Conservation (phyloP, 2,113 vertebrate species). For the Condylura cristata region DNA sequence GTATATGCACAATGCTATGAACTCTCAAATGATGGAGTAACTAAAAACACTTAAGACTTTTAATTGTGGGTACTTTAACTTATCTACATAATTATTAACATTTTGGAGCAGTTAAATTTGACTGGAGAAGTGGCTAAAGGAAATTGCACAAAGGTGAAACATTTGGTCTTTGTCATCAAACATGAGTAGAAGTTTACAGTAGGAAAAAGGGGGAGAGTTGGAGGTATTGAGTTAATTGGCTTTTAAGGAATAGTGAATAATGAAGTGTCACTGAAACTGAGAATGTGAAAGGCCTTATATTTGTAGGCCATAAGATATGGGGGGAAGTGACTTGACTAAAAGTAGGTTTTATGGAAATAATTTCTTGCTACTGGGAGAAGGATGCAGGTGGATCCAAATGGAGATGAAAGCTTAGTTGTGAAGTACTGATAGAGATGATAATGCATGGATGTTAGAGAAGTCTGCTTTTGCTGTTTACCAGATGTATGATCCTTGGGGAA, state of each 20-base stretch:
- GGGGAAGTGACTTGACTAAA: background rate
- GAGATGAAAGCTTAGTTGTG: background rate
- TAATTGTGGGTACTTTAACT: conserved; percentile 47
- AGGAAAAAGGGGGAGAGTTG: conserved; percentile 15
- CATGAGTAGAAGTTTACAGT: conserved; percentile 38
- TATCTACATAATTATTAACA: background rate
- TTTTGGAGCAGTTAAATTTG: conserved; percentile 52
- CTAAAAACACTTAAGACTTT: conserved; percentile 46
- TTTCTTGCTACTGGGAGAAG: background rate
- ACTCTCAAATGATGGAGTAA: background rate
- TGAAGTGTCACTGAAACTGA: background rate
- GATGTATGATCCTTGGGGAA: conserved; percentile 8
- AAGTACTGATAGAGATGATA: conserved; percentile 37
- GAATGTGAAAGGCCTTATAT: conserved; percentile 3
- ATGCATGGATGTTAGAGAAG: conserved; percentile 39
- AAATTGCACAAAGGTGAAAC: background rate
- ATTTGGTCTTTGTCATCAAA: conserved; percentile 46
- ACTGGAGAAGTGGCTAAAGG: conserved; percentile 21
- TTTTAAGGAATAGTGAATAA: conserved; percentile 28
- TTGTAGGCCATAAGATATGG: background rate
- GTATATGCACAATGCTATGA: background rate
- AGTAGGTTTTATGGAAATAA: conserved; percentile 25
- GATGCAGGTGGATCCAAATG: background rate
- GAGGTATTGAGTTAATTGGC: background rate
- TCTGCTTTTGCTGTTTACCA: conserved; percentile 3